Percentiles rank a stretch among this genome's conserved stretches.
Evolutionary conservation across 2,113 vertebrate genomes (phyloP).

Genomic region (Murina feae): DNA sequence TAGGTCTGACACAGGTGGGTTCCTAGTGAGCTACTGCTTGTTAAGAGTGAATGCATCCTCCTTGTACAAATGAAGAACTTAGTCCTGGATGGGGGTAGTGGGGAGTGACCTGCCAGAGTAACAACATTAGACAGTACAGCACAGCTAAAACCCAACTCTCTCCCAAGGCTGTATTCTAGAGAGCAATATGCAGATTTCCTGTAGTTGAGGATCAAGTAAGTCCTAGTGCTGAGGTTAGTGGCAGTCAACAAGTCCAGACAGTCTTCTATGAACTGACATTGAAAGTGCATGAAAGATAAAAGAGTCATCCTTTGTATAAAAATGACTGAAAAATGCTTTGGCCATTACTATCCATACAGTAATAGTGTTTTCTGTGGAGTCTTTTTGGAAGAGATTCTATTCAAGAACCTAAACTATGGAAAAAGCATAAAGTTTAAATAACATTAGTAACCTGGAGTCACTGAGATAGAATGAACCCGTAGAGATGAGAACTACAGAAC

Average conservation of each 20-base stretch:
- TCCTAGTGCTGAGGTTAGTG: neutral
- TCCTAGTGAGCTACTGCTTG: neutral
- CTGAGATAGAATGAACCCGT: neutral
- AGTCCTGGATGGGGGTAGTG: neutral
- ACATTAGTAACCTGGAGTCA: neutral
- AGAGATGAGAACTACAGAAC: neutral
- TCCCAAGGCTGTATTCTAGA: neutral
- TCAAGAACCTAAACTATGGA: neutral
- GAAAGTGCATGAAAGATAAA: neutral
- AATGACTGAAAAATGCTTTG: neutral
- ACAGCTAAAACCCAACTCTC: neutral
- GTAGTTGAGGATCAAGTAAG: neutral
- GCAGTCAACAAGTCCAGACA: neutral
- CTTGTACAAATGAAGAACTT: neutral
- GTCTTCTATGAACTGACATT: neutral
- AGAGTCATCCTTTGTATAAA: neutral
- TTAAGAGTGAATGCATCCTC: neutral
- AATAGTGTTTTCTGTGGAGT: neutral
- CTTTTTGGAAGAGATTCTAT: neutral
- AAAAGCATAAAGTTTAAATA: neutral
- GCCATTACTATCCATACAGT: neutral
- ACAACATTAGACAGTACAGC: neutral
- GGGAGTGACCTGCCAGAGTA: neutral
- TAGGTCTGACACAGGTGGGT: neutral
- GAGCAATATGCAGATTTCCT: neutral